phyloP scores from a whole-genome alignment of 2,888 invertebrate genomes.

The Harmothoe impar region DNA sequence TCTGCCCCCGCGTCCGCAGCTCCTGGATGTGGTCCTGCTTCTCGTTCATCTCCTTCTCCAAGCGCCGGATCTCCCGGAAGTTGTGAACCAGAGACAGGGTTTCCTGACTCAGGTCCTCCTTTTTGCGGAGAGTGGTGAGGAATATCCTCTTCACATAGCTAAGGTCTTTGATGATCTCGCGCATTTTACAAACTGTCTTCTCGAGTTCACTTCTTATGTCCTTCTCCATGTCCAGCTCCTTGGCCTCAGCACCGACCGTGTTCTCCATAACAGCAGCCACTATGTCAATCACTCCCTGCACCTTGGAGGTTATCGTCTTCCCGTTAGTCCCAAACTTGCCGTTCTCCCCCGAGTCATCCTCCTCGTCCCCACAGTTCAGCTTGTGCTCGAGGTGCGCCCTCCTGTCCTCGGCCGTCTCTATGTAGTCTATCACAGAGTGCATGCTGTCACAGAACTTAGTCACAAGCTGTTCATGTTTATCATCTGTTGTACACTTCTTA shows the following conservation, averaged over 20 bases:
- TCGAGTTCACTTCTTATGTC: conserved; percentile 43
- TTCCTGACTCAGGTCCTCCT: conserved; percentile 41
- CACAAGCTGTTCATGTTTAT: conserved; percentile 34
- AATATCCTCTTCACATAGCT: conserved; percentile 45
- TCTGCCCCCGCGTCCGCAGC: neutral
- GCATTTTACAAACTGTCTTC: neutral
- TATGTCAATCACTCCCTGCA: conserved; percentile 17
- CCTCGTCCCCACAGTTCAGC: conserved; percentile 37
- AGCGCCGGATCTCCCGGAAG: conserved; percentile 36
- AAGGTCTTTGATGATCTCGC: conserved; percentile 52
- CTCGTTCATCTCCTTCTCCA: conserved; percentile 59
- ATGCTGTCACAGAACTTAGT: conserved; percentile 44
- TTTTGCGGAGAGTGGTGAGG: conserved; percentile 21
- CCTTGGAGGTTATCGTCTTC: conserved; percentile 40
- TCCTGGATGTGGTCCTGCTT: conserved; percentile 44
- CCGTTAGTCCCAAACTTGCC: conserved; percentile 39
- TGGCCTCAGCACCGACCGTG: neutral
- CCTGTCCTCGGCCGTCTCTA: conserved; percentile 20
- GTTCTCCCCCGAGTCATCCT: conserved; percentile 32
- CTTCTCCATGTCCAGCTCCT: neutral
- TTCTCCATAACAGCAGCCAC: conserved; percentile 40
- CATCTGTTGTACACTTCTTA: conserved; percentile 16
- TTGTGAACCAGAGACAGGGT: conserved; percentile 53
- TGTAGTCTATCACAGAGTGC: conserved; percentile 37
- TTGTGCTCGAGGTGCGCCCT: neutral